phyloP scores from a whole-genome alignment of 2,888 invertebrate genomes.

The Cephalotes varians region DNA sequence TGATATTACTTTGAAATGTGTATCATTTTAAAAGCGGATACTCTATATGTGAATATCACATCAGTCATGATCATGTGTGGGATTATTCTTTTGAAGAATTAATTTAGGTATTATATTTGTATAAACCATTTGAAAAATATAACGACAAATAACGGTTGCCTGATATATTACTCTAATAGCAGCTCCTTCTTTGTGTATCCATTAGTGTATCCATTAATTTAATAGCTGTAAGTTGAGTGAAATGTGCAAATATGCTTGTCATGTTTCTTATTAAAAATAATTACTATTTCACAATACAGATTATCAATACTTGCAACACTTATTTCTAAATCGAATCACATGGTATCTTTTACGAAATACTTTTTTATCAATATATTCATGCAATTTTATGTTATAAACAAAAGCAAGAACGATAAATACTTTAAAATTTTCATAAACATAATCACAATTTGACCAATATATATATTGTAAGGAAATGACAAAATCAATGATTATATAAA shows the following conservation, averaged over 20 bases:
- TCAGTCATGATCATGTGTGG: constrained; percentile 34
- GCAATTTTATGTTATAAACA: background rate
- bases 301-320: background rate
- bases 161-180: constrained; percentile 19
- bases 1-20: background rate
- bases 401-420: background rate
- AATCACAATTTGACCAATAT: background rate
- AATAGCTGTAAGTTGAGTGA: background rate
- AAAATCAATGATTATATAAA: background rate
- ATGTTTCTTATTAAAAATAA: constrained; percentile 24
- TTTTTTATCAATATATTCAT: background rate
- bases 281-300: constrained; percentile 5
- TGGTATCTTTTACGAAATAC: background rate
- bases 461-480: background rate
- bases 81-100: constrained; percentile 35
- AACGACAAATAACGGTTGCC: constrained; percentile 6
- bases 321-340: background rate
- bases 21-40: constrained; percentile 40
- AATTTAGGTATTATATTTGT: constrained; percentile 41
- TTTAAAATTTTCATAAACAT: background rate
- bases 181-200: background rate
- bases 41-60: constrained; percentile 27
- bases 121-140: constrained; percentile 48
- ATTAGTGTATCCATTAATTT: constrained; percentile 20
- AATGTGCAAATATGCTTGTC: background rate